These are phyloP conservation scores for Caerostris darwini DNA, from an alignment of 1,140 invertebrate species.

Conservation along the genomic window DNA sequence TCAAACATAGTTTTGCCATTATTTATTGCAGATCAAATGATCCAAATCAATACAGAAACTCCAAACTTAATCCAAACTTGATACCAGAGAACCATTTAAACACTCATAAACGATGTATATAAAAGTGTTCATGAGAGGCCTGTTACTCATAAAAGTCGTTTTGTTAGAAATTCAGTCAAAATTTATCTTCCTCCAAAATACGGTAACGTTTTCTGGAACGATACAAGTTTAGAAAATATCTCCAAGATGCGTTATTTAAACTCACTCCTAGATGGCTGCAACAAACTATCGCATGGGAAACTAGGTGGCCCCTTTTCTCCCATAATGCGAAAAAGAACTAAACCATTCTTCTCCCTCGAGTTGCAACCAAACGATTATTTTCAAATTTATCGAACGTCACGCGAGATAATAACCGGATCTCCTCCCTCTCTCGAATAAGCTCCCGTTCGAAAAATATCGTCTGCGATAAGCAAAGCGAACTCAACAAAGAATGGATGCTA, in stretches of 20 bases:
- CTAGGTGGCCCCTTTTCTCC: not conserved
- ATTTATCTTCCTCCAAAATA: not conserved
- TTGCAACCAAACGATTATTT: slow-evolving; percentile 37
- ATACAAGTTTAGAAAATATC: not conserved
- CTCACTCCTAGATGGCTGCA: not conserved
- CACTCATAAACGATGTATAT: not conserved
- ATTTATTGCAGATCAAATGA: not conserved
- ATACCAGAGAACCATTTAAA: not conserved
- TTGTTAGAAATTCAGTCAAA: not conserved
- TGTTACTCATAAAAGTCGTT: not conserved
- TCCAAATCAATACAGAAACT: not conserved
- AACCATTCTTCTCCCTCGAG: slow-evolving; percentile 5
- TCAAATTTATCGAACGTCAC: slow-evolving; percentile 39
- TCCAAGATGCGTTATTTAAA: slow-evolving; percentile 3
- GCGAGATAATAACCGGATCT: slow-evolving; percentile 31
- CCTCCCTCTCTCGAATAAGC: not conserved
- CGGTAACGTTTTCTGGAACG: not conserved
- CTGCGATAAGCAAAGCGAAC: slow-evolving; percentile 18
- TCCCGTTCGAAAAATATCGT: slow-evolving; percentile 26
- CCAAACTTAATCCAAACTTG: not conserved
- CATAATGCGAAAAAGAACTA: slow-evolving; percentile 9
- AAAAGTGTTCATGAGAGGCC: not conserved
- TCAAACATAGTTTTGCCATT: not conserved
- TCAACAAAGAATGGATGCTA: slow-evolving; percentile 9
- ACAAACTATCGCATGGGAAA: not conserved